Conservation (phyloP, 2,888 invertebrate species). For the Hermodice carunculata region DNA sequence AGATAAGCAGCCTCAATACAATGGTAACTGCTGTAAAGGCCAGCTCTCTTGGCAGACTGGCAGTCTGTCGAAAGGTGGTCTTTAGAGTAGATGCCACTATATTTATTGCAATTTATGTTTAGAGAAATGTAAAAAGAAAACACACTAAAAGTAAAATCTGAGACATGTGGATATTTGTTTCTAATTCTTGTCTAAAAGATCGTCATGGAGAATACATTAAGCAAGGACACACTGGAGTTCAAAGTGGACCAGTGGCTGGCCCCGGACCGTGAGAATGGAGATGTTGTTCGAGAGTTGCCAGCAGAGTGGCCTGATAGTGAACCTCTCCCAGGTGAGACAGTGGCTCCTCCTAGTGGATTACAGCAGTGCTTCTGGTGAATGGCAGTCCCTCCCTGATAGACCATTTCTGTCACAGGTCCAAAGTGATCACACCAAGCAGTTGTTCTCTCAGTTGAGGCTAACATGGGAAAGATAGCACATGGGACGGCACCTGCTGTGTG, state of each 20-base stretch:
- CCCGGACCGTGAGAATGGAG: constrained; percentile 50
- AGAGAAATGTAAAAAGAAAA: not conserved
- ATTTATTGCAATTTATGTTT: constrained; percentile 8
- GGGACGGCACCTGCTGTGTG: too few species aligned
- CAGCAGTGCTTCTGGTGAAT: too few species aligned
- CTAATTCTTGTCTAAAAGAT: constrained; percentile 41
- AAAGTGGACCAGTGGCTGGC: constrained; percentile 55
- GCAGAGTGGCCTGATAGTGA: constrained; percentile 14
- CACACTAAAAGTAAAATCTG: not conserved
- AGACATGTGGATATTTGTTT: not conserved
- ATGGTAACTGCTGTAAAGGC: too few species aligned
- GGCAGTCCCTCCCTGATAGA: too few species aligned
- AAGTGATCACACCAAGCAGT: too few species aligned
- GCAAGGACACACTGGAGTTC: constrained; percentile 47
- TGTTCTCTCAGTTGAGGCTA: too few species aligned
- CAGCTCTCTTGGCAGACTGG: too few species aligned
- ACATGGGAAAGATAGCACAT: too few species aligned
- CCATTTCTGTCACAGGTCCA: too few species aligned
- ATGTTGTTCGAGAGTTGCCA: constrained; percentile 57
- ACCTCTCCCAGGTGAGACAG: constrained; percentile 2
- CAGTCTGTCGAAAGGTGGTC: not conserved
- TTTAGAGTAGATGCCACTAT: too few species aligned
- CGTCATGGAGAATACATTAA: constrained; percentile 38
- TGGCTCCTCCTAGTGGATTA: too few species aligned
- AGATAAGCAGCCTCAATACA: too few species aligned